Percentiles rank a stretch among this genome's conserved stretches.
phyloP scores from a whole-genome alignment of 2,797 vertebrate genomes.

The Xenopus petersii region DNA sequence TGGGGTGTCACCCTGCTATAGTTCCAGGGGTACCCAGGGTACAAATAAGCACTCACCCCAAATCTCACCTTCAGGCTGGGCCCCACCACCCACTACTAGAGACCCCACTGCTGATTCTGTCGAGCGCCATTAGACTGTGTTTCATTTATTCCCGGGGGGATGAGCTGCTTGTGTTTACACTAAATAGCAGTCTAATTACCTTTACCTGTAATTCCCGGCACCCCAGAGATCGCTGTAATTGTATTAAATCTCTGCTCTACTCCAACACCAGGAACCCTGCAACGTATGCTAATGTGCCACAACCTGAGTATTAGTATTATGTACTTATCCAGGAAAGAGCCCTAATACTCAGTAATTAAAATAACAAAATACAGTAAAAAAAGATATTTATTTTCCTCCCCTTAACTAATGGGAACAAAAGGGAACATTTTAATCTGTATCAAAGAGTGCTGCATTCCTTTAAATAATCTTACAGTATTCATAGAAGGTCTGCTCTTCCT shows the following conservation, averaged over 20 bases:
- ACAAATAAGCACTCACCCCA: too few species aligned
- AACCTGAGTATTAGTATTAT: too few species aligned
- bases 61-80: too few species aligned
- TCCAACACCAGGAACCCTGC: too few species aligned
- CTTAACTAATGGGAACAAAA: background rate
- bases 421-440: background rate
- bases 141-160: background rate
- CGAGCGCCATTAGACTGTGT: background rate
- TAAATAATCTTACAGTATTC: too few species aligned
- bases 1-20: too few species aligned
- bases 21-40: too few species aligned
- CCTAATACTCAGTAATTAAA: slow-evolving; percentile 4
- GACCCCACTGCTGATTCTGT: background rate
- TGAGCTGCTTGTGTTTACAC: background rate
- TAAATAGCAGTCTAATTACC: slow-evolving; percentile 23
- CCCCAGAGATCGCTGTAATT: slow-evolving; percentile 13
- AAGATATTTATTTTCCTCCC: too few species aligned
- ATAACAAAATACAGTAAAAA: background rate
- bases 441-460: background rate
- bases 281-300: background rate
- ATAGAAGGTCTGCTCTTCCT: too few species aligned
- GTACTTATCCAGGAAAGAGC: background rate
- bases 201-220: slow-evolving; percentile 4
- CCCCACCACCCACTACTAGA: too few species aligned
- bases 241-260: background rate